Evolutionary conservation across 2,113 vertebrate genomes (phyloP), one percentile per base, ranked within the genome.

Genomic region (Menidia beryllina): DNA sequence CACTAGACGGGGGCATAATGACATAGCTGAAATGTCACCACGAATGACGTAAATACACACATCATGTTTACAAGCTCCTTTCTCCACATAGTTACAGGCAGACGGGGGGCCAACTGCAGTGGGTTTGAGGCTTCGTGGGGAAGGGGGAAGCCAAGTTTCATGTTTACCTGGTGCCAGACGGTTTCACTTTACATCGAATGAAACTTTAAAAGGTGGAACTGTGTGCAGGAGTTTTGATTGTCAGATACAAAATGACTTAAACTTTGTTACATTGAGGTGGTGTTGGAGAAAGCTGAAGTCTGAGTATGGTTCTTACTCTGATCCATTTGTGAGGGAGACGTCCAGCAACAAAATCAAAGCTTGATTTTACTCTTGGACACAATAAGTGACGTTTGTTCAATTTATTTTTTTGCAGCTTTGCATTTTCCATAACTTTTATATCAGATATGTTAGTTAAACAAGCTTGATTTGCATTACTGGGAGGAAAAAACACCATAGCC

Each of bases 361-460:
- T 17, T 24, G 10, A 26, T 30, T 52, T 52, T 64, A 24, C 21
- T 59, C 5, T 24, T 27, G 10, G 5, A 34, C 27, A 38, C 21
- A 63, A 27, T 17, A 3, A 8, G 43, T 15, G 1, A 71, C 39
- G 59, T 27, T 5, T 30, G 55, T n/a, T 57, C 65, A 26, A 57
- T 14, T 59, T 13, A 36, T 48, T 70, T 73, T 62, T 63, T 20
- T 55, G 15, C 45, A 15, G 9, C 20, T 55, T n/a, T 48, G 39
- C 54, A 24, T 52, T 62, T 39, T 67, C 30, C 30, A 60, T 58
- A n/a, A 53, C 12, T 43, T 72, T 67, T 25, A 49, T 56, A 21
- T 54, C 12, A 62, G 69, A 55, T 52, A 24, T 73, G 47, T 36
- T 34, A 26, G 15, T 20, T 50, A 14, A 41, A 38, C 0, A 0